Evolutionary conservation across 2,888 invertebrate species (phyloP), one percentile per base, ranked within the genome.

Genomic region (Sesia apiformis): DNA sequence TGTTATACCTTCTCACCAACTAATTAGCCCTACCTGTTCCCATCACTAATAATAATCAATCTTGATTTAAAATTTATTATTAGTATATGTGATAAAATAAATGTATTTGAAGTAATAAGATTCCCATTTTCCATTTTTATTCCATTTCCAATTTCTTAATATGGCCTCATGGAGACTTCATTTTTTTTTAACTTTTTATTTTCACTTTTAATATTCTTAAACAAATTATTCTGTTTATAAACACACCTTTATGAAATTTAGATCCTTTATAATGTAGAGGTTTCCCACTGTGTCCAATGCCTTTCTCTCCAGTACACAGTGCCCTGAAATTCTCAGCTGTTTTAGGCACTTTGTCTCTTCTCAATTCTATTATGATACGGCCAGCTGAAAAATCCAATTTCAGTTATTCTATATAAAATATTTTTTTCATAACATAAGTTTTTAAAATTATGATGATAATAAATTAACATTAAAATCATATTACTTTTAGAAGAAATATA

Each of bases 301-400:
- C 97, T 60, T 91, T 93, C 81, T 98, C 97, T 3, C 98, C 98
- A 0, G 98, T 98, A 75, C 98, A 98, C 1, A 99, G 83, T 2
- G 94, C 93, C 62, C 97, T 91, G 77, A 98, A 98, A 84, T 98
- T 98, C 81, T 98, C 97, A 51, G 94, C 95, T 3, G 97, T 96
- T 74, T 91, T 94, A 39, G 98, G 98, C 57, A 95, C 96, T 54
- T 94, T 84, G 86, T 97, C 93, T 70, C 93, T 93, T 76, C 94
- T 95, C 56, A 98, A 87, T 81, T 98, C 96, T 72, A 98, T 94
- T 23, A 98, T 91, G 56, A 98, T 90, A 63, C 97, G 91, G 4
- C 97, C 97, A 70, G 93, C 96, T 94, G 79, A 58, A 89, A 87
- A 49, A 38, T 7, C 7, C 42, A n/a, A 49, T 38, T 6, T 49